A percentile compares a stretch with the other conserved stretches of the same genome.
Evolutionary conservation across 2,113 vertebrate species (phyloP).

Genomic region (Amazona vittata): DNA sequence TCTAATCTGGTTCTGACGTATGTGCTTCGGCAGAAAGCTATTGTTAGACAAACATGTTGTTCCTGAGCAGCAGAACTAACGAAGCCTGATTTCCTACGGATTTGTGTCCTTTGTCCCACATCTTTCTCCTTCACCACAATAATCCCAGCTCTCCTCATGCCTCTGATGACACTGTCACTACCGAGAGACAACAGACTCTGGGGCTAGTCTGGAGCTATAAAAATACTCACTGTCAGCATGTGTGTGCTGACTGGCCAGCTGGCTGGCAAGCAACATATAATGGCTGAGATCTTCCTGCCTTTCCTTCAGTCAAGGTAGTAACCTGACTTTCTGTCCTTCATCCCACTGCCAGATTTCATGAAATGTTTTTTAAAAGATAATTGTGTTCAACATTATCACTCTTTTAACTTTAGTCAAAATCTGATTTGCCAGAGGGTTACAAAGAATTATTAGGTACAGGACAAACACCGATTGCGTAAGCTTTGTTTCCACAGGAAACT

Average conservation of each 20-base stretch:
- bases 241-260: neutral
- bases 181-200: neutral
- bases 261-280: neutral
- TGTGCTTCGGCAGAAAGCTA: conserved; percentile 14
- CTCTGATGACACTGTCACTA: neutral
- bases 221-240: neutral
- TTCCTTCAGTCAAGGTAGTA: neutral
- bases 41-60: conserved; percentile 56
- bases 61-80: conserved; percentile 45
- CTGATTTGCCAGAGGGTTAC: neutral
- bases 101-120: conserved; percentile 57
- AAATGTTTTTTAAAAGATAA: neutral
- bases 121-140: neutral
- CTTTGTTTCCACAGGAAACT: conserved; percentile 56
- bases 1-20: conserved; percentile 56
- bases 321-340: neutral
- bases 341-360: neutral
- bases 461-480: conserved; percentile 36
- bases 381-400: neutral
- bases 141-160: neutral
- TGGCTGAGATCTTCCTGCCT: neutral
- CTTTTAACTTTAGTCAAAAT: neutral
- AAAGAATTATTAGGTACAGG: neutral
- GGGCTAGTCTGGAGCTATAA: neutral
- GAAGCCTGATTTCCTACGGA: conserved; percentile 37